Percentiles rank a stretch among this genome's conserved stretches.
Evolutionary conservation across 1,140 invertebrate species (phyloP).

Genomic region (Antheraea pernyi): DNA sequence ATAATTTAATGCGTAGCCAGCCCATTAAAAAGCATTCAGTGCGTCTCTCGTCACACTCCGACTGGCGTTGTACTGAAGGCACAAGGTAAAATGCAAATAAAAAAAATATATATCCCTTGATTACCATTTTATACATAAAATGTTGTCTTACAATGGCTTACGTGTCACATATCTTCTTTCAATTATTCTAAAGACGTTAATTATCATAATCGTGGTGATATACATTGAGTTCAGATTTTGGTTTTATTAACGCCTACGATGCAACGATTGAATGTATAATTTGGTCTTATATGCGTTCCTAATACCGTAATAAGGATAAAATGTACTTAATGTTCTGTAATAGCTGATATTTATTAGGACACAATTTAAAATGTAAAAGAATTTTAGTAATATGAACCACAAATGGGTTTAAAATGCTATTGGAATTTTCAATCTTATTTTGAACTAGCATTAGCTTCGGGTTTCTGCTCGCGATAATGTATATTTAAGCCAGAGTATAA

Average conservation of each 20-base stretch:
- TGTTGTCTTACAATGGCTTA: conserved; percentile 20
- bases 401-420: not conserved
- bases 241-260: not conserved
- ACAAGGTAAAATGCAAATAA: conserved; percentile 24
- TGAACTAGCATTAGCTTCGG: too few relatives aligned
- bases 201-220: conserved; percentile 12
- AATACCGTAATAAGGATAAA: not conserved
- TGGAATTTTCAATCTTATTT: too few relatives aligned
- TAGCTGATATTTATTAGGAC: not conserved
- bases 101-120: conserved; percentile 27
- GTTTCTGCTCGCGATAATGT: too few relatives aligned
- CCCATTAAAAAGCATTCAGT: conserved; percentile 73
- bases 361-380: not conserved
- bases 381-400: not conserved
- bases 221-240: conserved; percentile 1
- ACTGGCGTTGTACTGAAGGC: conserved; percentile 15
- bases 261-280: not conserved
- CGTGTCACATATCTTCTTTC: not conserved
- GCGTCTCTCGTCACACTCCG: conserved; percentile 32
- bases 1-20: conserved; percentile 70
- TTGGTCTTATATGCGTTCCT: not conserved
- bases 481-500: too few relatives aligned
- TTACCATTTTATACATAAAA: conserved; percentile 24
- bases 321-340: too few relatives aligned
- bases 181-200: conserved; percentile 15